Conservation (phyloP, 2,888 invertebrate species). For the Lepas anatifera region DNA sequence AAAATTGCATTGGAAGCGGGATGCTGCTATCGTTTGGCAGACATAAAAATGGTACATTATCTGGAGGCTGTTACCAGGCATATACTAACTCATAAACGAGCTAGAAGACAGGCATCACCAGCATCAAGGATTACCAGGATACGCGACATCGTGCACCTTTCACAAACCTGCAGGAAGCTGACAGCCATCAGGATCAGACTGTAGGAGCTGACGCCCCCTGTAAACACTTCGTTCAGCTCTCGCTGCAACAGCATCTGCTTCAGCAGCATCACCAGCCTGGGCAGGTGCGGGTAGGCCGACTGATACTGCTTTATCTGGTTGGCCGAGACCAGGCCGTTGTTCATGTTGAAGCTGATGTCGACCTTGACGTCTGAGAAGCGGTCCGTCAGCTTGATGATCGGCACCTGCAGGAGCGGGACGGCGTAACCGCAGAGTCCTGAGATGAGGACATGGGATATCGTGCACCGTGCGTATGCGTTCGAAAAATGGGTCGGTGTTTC, state of each 20-base stretch:
- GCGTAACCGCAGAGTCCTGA: too few relatives aligned
- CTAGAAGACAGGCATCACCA: too few relatives aligned
- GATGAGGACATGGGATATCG: too few relatives aligned
- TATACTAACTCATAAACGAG: too few relatives aligned
- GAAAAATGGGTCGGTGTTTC: too few relatives aligned
- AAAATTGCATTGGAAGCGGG: too few relatives aligned
- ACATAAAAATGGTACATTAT: too few relatives aligned
- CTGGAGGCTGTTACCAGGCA: too few relatives aligned
- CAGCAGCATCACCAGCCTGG: conserved; percentile 88
- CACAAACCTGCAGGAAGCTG: conserved; percentile 72
- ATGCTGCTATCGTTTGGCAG: too few relatives aligned
- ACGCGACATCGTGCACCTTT: too few relatives aligned
- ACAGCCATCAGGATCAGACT: conserved; percentile 96
- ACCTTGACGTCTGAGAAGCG: conserved; percentile 75
- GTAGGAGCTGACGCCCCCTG: conserved; percentile 98
- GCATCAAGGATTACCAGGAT: too few relatives aligned
- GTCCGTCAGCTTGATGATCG: conserved; percentile 95
- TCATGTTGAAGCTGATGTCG: conserved; percentile 99
- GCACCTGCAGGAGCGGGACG: conserved; percentile 54
- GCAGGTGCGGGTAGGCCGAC: conserved; percentile 73
- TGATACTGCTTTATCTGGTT: conserved; percentile 88
- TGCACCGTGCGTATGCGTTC: too few relatives aligned
- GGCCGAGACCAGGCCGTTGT: conserved; percentile 91
- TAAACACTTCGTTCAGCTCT: conserved; percentile 98
- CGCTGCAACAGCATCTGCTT: conserved; percentile 97